Conservation (phyloP, 2,797 vertebrate genomes). For the Salarias fasciatus region DNA sequence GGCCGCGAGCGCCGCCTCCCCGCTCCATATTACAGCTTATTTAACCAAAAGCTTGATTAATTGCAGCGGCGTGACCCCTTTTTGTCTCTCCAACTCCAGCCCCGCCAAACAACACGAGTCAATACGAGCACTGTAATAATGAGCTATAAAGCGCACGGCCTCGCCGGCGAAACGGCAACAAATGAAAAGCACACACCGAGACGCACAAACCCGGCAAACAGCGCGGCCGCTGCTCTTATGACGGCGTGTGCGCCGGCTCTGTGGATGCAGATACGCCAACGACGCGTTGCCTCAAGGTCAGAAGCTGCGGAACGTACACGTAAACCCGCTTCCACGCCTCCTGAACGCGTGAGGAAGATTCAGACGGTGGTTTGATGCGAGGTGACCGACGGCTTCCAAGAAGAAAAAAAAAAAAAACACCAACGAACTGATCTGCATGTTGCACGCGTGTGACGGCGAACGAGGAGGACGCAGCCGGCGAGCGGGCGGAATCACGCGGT, state of each 20-base stretch:
- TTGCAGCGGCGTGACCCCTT: slow-evolving; percentile 24
- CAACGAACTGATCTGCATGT: slow-evolving; percentile 23
- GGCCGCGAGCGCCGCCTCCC: too few relatives aligned
- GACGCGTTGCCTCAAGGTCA: slow-evolving; percentile 34
- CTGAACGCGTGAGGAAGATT: background rate
- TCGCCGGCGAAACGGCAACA: slow-evolving; percentile 1
- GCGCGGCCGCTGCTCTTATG: slow-evolving; percentile 2
- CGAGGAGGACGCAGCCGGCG: slow-evolving; percentile 12
- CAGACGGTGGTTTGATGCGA: slow-evolving; percentile 31
- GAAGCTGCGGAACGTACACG: slow-evolving; percentile 35
- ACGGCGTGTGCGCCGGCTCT: slow-evolving; percentile 37
- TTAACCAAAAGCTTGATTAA: slow-evolving; percentile 57
- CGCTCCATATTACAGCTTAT: slow-evolving; percentile 27
- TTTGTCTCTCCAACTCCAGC: slow-evolving; percentile 27
- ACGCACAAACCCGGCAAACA: background rate
- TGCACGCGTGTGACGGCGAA: background rate
- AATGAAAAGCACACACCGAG: background rate
- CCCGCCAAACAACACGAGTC: slow-evolving; percentile 26
- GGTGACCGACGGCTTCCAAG: slow-evolving; percentile 23
- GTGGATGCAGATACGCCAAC: slow-evolving; percentile 43
- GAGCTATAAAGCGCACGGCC: slow-evolving; percentile 17
- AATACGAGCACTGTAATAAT: slow-evolving; percentile 33
- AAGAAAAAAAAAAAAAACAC: too few relatives aligned
- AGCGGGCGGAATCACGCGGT: background rate
- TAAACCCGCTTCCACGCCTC: background rate